phyloP scores from a whole-genome alignment of 2,113 vertebrate species.

The Gadus macrocephalus region DNA sequence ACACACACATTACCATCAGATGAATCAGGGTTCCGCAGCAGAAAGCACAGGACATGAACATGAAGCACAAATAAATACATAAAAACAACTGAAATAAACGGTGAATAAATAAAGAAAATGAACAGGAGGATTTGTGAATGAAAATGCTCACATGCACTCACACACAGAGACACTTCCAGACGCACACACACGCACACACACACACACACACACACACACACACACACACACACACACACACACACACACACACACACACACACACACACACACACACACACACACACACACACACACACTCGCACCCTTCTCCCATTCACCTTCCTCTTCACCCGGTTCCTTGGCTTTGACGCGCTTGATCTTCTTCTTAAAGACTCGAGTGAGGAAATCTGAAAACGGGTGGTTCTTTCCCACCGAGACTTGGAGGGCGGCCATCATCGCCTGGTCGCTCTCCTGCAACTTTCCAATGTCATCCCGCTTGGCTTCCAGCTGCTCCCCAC shows the following conservation, averaged over 20 bases:
- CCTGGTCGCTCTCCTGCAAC: constrained; percentile 78
- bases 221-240: constrained; percentile 25
- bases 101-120: too few relatives aligned
- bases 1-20: constrained; percentile 5
- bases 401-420: constrained; percentile 81
- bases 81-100: too few relatives aligned
- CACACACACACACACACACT: constrained; percentile 26
- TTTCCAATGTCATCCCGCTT: constrained; percentile 73
- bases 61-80: too few relatives aligned
- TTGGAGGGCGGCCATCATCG: constrained; percentile 72
- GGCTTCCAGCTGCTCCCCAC: constrained; percentile 72
- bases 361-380: constrained; percentile 82
- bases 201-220: constrained; percentile 3
- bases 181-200: neutral
- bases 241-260: neutral
- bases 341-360: constrained; percentile 73
- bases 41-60: too few relatives aligned
- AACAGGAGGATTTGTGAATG: too few relatives aligned
- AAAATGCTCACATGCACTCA: neutral
- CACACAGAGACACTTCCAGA: neutral
- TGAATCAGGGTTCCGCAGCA: neutral
- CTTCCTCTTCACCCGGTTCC: constrained; percentile 58
- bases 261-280: neutral
- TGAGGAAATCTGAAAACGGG: constrained; percentile 81
- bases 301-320: constrained; percentile 41